Percentiles rank a stretch among this genome's conserved stretches.
Evolutionary conservation across 2,113 vertebrate species (phyloP).

Genomic region (Coreoperca whiteheadi): DNA sequence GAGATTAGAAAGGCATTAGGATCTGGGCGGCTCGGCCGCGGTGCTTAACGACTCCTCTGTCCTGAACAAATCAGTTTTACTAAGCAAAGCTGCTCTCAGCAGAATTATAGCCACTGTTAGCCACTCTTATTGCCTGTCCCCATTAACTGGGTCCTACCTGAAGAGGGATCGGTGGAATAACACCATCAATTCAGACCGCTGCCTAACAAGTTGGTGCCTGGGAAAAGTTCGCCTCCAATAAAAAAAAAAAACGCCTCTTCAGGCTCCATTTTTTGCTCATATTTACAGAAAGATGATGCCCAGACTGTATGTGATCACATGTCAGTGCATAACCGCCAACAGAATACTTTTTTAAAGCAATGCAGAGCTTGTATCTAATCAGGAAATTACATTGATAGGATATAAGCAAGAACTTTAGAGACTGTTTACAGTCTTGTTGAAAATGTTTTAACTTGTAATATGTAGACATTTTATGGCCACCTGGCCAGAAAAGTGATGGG

Average conservation of each 20-base stretch:
- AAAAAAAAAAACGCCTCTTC: slow-evolving; percentile 32
- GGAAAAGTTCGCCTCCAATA: slow-evolving; percentile 42
- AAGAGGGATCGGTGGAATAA: slow-evolving; percentile 66
- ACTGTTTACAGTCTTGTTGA: no score
- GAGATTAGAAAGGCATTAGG: slow-evolving; percentile 80
- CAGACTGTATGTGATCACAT: no score
- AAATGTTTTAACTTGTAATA: no score
- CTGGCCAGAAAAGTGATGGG: no score
- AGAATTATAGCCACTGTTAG: slow-evolving; percentile 76
- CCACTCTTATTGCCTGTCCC: slow-evolving; percentile 70
- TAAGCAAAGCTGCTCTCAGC: slow-evolving; percentile 73
- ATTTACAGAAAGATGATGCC: slow-evolving; percentile 11
- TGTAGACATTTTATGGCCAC: no score
- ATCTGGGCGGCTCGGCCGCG: slow-evolving; percentile 54
- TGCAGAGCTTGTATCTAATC: no score
- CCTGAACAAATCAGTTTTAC: slow-evolving; percentile 75
- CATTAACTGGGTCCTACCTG: slow-evolving; percentile 75
- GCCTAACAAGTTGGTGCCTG: slow-evolving; percentile 43
- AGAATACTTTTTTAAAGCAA: no score
- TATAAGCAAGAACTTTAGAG: no score
- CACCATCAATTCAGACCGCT: slow-evolving; percentile 64
- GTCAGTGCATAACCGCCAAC: no score
- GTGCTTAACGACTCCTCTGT: slow-evolving; percentile 77
- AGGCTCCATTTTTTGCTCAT: slow-evolving; percentile 15
- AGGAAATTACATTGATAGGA: no score